Percentiles rank a stretch among this genome's conserved stretches.
Conservation (phyloP, 2,888 invertebrate genomes). For the Melitaea athalia region DNA sequence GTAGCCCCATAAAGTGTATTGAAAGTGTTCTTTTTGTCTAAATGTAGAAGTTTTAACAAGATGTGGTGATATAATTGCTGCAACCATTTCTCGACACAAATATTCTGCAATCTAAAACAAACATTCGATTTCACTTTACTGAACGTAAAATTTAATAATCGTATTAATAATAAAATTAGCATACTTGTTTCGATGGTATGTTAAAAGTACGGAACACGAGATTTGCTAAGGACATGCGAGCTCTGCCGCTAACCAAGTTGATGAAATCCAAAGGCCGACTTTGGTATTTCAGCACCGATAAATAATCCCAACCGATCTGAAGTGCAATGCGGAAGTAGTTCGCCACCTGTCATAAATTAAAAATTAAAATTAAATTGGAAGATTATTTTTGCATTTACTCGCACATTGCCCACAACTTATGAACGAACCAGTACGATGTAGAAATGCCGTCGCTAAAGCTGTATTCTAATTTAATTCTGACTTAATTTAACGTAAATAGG, state of each 20-base stretch:
- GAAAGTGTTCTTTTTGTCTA: conserved; percentile 77
- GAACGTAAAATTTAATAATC: neutral
- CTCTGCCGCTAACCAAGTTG: conserved; percentile 72
- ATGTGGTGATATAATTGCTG: conserved; percentile 78
- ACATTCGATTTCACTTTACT: neutral
- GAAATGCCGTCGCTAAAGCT: neutral
- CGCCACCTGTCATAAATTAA: conserved; percentile 53
- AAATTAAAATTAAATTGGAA: neutral
- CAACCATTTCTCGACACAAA: conserved; percentile 84
- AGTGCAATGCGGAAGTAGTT: conserved; percentile 73
- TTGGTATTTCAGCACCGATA: conserved; percentile 72
- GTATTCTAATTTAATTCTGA: neutral
- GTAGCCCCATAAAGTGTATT: conserved; percentile 82
- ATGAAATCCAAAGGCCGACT: conserved; percentile 73
- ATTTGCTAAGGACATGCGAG: conserved; percentile 74
- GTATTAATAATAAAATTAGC: neutral
- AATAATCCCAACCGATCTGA: conserved; percentile 76
- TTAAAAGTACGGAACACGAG: conserved; percentile 76
- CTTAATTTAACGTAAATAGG: neutral
- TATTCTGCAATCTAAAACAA: conserved; percentile 81
- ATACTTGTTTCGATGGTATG: conserved; percentile 71
- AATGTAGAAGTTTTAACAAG: conserved; percentile 74
- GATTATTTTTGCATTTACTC: too few species aligned
- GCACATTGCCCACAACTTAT: too few species aligned
- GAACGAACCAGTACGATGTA: too few species aligned